Base-by-base conservation (phyloP, 2,113 vertebrate species). In the Limnothrissa miodon region DNA sequence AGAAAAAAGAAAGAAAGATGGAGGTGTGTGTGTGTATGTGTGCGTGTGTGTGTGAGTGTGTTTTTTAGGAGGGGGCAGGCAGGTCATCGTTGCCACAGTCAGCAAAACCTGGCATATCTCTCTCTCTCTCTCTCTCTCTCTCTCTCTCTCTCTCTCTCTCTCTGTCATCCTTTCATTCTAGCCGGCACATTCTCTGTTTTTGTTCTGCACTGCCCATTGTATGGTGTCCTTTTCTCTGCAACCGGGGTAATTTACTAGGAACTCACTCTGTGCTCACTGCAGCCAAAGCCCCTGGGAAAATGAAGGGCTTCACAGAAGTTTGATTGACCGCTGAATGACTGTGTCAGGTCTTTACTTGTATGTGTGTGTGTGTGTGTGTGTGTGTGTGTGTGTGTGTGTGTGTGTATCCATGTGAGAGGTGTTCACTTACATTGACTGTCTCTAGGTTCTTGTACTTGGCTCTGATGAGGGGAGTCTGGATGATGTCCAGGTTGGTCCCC, bases 401-500 rank as follows among this genome's bases (percentile, higher is more conserved):
- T 66, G 25, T 66, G 62, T 29, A 78, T 66, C 11, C 62, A 46
- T 44, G 66, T 81, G 56, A 11, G 1, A 10, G 25, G 0, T 70
- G 8, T 81, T 78, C 45, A 96, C 97, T 96, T 94, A 99, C 98
- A 0, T 99, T 99, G 88, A 98, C 90, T 0, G 97, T 96, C 82
- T 99, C 98, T 53, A 96, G 96, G 10, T 93, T 95, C 23, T 96
- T 97, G 0, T 99, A 97, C 89, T 97, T 98, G 86, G 97, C 98
- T 86, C 98, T 95, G 92, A 99, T 97, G 90, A 98, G 96, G 0
- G 98, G 98, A 56, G 96, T 98, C 89, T 99, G 97, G 87, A 99
- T 99, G 87, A 99, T 97, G 92, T 99, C 97, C 92, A 99, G 94
- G 89, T 99, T 97, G 17, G 96, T 98, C 53, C 98, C 98, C 83